phyloP scores from a whole-genome alignment of 2,797 vertebrate genomes.

The Falco novaeseelandiae region DNA sequence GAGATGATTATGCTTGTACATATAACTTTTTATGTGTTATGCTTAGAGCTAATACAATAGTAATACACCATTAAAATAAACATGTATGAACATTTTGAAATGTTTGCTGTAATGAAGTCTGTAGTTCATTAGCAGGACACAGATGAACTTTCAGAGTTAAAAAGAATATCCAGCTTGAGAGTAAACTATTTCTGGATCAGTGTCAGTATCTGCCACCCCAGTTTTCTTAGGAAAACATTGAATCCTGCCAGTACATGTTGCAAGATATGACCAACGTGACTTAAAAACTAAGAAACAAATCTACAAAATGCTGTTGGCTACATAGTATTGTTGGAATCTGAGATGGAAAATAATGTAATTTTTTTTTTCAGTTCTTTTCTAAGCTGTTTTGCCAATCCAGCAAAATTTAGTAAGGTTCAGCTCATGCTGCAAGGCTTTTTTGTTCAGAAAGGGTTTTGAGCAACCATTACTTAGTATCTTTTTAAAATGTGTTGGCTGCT shows the following conservation, averaged over 20 bases:
- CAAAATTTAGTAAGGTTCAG: slow-evolving; percentile 28
- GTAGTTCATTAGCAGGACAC: not conserved
- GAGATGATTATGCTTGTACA: not conserved
- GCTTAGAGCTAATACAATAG: not conserved
- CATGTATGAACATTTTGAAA: not conserved
- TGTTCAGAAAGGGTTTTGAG: slow-evolving; percentile 7
- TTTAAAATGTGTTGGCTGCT: not conserved
- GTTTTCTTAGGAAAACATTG: slow-evolving; percentile 53
- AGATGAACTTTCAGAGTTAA: slow-evolving; percentile 37
- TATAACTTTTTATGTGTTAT: not conserved
- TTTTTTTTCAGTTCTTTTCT: not conserved
- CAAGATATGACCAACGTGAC: slow-evolving; percentile 64
- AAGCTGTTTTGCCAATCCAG: slow-evolving; percentile 15
- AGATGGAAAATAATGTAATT: slow-evolving; percentile 47
- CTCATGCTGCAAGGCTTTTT: slow-evolving; percentile 14
- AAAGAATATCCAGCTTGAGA: slow-evolving; percentile 3
- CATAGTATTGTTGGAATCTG: slow-evolving; percentile 46
- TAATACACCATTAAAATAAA: not conserved
- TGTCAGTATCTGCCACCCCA: slow-evolving; percentile 43
- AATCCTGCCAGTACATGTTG: slow-evolving; percentile 64
- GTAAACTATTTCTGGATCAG: slow-evolving; percentile 3
- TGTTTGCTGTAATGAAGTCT: not conserved
- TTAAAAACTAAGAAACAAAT: slow-evolving; percentile 28
- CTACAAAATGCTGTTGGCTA: slow-evolving; percentile 54
- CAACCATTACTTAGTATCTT: not conserved